A percentile compares a stretch with the other conserved stretches of the same genome.
Conservation (phyloP, 2,797 vertebrate species). For the Furcifer pardalis region DNA sequence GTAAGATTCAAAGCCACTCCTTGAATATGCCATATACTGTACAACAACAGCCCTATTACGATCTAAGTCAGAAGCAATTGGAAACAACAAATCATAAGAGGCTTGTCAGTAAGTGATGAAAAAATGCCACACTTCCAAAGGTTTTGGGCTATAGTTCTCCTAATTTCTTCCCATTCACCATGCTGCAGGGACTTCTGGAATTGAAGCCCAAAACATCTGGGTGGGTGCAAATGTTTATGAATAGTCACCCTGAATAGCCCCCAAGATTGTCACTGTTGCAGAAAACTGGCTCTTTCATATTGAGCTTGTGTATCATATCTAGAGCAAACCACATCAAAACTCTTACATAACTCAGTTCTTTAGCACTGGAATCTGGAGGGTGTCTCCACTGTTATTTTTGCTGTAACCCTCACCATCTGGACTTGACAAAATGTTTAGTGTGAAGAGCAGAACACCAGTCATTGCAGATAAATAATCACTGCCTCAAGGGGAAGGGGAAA, state of each 20-base stretch:
- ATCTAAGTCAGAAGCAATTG: no score
- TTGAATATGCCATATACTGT: no score
- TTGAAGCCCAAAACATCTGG: not conserved
- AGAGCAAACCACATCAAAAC: not conserved
- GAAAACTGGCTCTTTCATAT: not conserved
- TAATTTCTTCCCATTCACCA: not conserved
- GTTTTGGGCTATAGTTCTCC: not conserved
- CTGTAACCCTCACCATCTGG: not conserved
- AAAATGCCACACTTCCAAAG: not conserved
- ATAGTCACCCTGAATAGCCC: not conserved
- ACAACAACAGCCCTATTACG: no score
- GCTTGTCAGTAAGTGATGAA: not conserved
- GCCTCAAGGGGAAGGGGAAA: no score
- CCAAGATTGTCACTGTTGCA: not conserved
- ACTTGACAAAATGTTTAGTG: slow-evolving; percentile 6
- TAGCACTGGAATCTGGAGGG: not conserved
- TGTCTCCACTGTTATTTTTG: not conserved
- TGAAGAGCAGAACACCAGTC: not conserved
- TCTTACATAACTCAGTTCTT: not conserved
- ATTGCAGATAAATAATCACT: slow-evolving; percentile 23
- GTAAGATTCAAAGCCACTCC: no score
- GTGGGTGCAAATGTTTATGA: not conserved
- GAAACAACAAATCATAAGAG: not conserved
- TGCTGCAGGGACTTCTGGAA: not conserved
- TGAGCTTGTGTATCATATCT: not conserved